Percentiles rank a stretch among this genome's conserved stretches.
Conservation (phyloP, 2,797 vertebrate genomes). For the Babyrousa celebensis region DNA sequence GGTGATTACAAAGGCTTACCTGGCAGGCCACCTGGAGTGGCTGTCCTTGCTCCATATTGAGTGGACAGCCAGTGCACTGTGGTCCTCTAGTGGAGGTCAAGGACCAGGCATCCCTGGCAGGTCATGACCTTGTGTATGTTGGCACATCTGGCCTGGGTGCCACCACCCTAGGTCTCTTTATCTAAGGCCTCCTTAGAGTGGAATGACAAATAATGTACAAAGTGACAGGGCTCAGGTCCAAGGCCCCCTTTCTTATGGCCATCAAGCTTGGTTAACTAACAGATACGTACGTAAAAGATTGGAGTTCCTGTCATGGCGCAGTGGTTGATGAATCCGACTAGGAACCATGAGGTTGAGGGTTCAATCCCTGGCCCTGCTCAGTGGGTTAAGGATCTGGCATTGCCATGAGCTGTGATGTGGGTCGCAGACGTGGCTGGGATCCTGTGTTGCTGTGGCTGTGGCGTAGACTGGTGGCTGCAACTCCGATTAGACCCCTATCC, state of each 20-base stretch:
- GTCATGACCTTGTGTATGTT: rapidly evolving
- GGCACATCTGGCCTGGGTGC: background rate
- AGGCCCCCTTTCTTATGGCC: background rate
- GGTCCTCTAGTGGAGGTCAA: rapidly evolving
- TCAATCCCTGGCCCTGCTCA: too few relatives aligned
- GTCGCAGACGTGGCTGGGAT: too few relatives aligned
- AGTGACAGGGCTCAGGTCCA: background rate
- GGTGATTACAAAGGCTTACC: background rate
- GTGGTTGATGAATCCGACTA: too few relatives aligned
- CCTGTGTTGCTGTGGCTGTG: too few relatives aligned
- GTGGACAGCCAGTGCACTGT: rapidly evolving
- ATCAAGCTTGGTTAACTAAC: background rate
- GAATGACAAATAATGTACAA: background rate
- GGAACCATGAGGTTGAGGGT: too few relatives aligned
- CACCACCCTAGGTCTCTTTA: background rate
- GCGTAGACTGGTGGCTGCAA: too few relatives aligned
- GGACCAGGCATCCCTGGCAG: rapidly evolving
- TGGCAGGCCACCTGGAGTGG: background rate
- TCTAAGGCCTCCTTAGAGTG: background rate
- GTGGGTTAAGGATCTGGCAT: too few relatives aligned
- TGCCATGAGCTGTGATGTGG: too few relatives aligned
- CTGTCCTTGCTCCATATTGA: rapidly evolving
- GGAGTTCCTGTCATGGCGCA: too few relatives aligned
- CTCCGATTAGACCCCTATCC: too few relatives aligned
- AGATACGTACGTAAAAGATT: background rate